These are phyloP conservation scores for Crotophaga sulcirostris DNA, from an alignment of 2,113 vertebrate species.

Conservation along the genomic window DNA sequence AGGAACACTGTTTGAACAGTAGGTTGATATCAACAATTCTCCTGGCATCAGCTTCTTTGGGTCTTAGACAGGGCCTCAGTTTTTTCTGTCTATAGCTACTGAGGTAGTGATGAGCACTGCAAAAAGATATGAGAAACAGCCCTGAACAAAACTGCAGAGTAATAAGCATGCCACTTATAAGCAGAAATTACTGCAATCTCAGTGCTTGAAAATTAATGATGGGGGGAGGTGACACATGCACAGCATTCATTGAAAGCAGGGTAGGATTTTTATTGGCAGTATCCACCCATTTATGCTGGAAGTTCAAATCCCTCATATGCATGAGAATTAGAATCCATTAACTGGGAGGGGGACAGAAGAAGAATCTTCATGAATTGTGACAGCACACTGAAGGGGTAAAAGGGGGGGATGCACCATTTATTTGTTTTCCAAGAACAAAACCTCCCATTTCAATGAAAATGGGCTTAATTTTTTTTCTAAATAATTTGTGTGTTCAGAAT, in stretches of 20 bases:
- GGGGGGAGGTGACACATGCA: not conserved
- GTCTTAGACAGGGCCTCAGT: not conserved
- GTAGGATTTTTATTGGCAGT: conserved; percentile 1
- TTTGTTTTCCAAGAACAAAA: not conserved
- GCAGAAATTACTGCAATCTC: conserved; percentile 10
- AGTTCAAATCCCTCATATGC: not conserved
- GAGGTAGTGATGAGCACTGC: not conserved
- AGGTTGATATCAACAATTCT: not conserved
- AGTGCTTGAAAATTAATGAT: conserved; percentile 4
- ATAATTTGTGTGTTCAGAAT: not conserved
- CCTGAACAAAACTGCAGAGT: not conserved
- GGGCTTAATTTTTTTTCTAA: not conserved
- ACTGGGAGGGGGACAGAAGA: not conserved
- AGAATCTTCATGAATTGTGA: not conserved
- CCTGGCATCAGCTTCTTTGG: not conserved
- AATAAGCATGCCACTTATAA: not conserved
- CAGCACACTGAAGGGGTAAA: not conserved
- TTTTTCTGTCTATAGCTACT: not conserved
- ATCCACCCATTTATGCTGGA: not conserved
- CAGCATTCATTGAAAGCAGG: not conserved
- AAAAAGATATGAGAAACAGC: not conserved
- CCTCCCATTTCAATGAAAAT: conserved; percentile 25
- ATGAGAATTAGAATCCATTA: conserved; percentile 40
- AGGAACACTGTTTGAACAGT: not conserved
- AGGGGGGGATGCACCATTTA: not conserved